These are phyloP conservation scores for Venturia canescens DNA, from an alignment of 1,140 invertebrate species.

Conservation along the genomic window DNA sequence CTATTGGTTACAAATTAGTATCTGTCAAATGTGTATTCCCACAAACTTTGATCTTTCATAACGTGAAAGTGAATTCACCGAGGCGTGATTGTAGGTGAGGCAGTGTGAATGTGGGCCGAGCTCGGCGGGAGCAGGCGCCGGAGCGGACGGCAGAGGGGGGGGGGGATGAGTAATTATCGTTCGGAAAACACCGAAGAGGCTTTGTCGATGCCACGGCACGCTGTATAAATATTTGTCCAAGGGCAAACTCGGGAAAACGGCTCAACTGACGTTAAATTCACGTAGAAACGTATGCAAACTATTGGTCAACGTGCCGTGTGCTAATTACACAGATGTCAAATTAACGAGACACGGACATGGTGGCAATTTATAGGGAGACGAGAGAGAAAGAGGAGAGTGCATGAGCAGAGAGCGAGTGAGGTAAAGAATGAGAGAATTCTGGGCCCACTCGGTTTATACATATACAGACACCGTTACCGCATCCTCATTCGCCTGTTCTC, in stretches of 20 bases:
- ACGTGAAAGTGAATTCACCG: not conserved
- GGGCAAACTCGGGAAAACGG: constrained; percentile 24
- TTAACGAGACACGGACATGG: constrained; percentile 46
- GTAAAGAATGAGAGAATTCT: not conserved
- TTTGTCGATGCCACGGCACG: constrained; percentile 12
- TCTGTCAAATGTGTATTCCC: not conserved
- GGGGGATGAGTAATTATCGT: constrained; percentile 24
- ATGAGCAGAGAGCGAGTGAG: not conserved
- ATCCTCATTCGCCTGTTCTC: constrained; percentile 16
- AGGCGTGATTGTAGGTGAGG: not conserved
- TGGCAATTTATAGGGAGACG: constrained; percentile 27
- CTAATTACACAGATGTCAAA: constrained; percentile 47
- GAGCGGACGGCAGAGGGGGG: not conserved
- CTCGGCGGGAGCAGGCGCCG: too few relatives aligned
- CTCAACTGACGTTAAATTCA: constrained; percentile 36
- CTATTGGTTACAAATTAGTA: not conserved
- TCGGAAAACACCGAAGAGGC: constrained; percentile 18
- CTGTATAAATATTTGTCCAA: constrained; percentile 42
- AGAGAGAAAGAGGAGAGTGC: not conserved
- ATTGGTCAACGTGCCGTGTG: constrained; percentile 37
- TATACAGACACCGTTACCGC: not conserved
- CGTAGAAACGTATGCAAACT: constrained; percentile 43
- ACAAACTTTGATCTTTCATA: not conserved
- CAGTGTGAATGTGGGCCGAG: too few relatives aligned
- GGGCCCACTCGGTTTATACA: not conserved